Base-by-base conservation (phyloP, 1,140 invertebrate species). In the Tribolium castaneum region DNA sequence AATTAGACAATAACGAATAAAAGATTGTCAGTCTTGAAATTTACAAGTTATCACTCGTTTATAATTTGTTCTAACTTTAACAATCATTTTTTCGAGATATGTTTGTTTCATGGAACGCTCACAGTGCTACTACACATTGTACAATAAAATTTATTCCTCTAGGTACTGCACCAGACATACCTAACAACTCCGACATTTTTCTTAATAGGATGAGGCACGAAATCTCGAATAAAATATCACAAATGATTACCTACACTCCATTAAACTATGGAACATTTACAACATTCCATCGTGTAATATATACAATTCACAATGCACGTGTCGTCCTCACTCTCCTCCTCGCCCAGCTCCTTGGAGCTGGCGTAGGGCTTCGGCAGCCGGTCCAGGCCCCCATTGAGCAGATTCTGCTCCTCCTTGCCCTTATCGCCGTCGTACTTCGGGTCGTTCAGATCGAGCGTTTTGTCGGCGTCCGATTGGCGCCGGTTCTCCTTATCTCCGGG, bases 231-330 rank as follows among this genome's bases (percentile, higher is more conserved):
- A 62, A n/a, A 76, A 56, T 66, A 59, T 62, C 39, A 50, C 56
- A 62, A 45, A 75, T 76, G 84, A 87, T 62, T 62, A 62, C 56
- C 56, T 62, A 62, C 13, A 25, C n/a, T 62, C 19, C 85, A 87
- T 86, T 50, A 88, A 49, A 72, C 50, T 51, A 72, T 79, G 9
- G 86, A 85, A 85, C 87, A 88, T 74, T 87, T 85, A 80, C 87
- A 88, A 59, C 87, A 88, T 74, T 86, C 83, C n/a, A 87, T 77
- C 1, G 85, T 86, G 73, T 87, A 88, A 80, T 87, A 88, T 1
- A 88, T 83, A 66, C 87, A 88, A 79, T 87, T 87, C 13, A 88
- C 85, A 51, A 84, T 84, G 76, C 87, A 88, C 16, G 84, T 82
- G 66, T 88, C 87, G 19, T 87, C 87, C 70, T 88, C 86, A 4